Conservation (phyloP, 2,113 vertebrate species). For the Barnardius zonarius region DNA sequence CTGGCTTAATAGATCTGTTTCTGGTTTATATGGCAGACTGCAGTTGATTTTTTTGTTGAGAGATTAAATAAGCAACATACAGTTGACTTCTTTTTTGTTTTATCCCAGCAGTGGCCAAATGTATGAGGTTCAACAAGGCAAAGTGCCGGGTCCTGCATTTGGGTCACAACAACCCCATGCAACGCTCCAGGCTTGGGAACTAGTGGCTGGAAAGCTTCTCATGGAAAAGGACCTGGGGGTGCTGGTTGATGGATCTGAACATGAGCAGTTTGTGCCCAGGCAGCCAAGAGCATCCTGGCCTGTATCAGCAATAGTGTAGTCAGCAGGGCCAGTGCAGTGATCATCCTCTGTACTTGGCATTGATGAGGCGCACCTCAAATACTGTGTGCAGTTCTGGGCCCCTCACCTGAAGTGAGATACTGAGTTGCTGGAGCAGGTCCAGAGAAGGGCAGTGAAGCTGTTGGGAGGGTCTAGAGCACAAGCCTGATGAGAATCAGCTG, state of each 20-base stretch:
- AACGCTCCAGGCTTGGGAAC: background rate
- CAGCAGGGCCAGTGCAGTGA: background rate
- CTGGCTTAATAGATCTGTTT: background rate
- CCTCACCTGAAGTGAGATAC: background rate
- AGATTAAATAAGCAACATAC: background rate
- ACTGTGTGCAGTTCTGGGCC: background rate
- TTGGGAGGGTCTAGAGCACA: background rate
- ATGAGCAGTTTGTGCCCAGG: background rate
- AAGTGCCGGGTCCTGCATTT: background rate
- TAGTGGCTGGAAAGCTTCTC: background rate
- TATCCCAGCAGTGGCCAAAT: background rate
- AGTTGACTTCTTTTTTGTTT: background rate
- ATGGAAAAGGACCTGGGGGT: background rate
- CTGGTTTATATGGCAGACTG: background rate
- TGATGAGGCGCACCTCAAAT: background rate
- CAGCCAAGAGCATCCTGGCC: background rate
- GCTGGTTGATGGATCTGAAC: background rate
- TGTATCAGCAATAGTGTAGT: background rate
- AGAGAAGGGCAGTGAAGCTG: background rate
- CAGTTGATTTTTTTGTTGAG: background rate
- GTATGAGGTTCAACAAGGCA: background rate
- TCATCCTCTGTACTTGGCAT: background rate
- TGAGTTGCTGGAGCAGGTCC: background rate
- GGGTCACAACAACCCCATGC: background rate
- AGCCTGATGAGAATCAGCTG: background rate